Base-by-base conservation (phyloP, 2,797 vertebrate genomes). In the Chelonia mydas region DNA sequence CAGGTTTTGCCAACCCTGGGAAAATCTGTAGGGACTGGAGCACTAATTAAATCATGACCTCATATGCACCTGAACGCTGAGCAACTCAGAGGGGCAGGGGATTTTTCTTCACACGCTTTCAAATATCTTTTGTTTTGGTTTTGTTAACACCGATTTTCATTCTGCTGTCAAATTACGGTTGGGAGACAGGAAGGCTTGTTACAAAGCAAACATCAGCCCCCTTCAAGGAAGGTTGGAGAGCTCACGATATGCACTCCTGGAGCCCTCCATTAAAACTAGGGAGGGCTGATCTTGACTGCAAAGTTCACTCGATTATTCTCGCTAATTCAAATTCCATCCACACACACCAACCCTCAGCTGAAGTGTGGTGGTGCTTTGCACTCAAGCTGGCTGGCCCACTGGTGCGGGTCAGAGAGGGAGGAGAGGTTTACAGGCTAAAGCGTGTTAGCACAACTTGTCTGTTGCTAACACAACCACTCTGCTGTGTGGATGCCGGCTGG, bases 191-290 rank as follows among this genome's bases (percentile, higher is more conserved):
- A 84, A 85, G 50, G 51, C 76, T 88, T 92, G 72, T 87, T 91
- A 81, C 86, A 90, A 54, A 65, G 80, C 37, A 27, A 13, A 59
- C 33, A 3, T 51, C 81, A 90, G 49, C 59, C 80, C 79, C 91
- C 92, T 53, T 84, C 2, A n/a, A 19, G 6, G 37, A 25, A 23
- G 17, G 11, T 25, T 23, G 41, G 68, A 45, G 31, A 50, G 65
- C 54, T 82, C 45, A 68, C 0, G 72, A 25, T 0, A 0, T 0
- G 0, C 2, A 2, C 2, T 93, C 72, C 41, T 37, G 8, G 3
- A 0, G 7, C 57, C 49, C 83, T 84, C 33, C 57, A 76, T 28
- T 76, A 76, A 79, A 59, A 15, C 1, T 0, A 4, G 72, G 3
- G 6, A 57, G 41, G 68, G n/a, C 23, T 3, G 28, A 50, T 6